These are phyloP conservation scores for Harpagoxenus sublaevis DNA, from an alignment of 2,888 invertebrate species.

Conservation along the genomic window DNA sequence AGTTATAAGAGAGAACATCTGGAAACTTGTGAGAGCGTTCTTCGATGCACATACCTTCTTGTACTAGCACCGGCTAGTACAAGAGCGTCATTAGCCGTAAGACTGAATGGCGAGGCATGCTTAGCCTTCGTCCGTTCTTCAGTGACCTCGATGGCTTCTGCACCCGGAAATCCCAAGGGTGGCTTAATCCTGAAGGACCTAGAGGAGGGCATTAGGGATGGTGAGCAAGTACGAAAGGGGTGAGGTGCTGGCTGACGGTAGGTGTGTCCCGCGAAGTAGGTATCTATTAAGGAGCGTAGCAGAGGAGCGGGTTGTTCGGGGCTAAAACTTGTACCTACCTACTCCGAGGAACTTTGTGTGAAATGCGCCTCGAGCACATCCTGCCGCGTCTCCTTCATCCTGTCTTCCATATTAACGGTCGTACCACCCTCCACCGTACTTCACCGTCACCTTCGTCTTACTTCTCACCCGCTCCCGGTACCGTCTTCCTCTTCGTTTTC, in stretches of 20 bases:
- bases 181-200: constrained; percentile 60
- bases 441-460: constrained; percentile 58
- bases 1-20: not conserved
- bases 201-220: constrained; percentile 15
- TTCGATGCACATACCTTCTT: constrained; percentile 30
- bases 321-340: constrained; percentile 80
- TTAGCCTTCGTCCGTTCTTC: constrained; percentile 54
- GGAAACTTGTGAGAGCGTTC: constrained; percentile 9
- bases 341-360: constrained; percentile 81
- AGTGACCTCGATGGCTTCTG: constrained; percentile 61
- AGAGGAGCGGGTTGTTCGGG: constrained; percentile 66
- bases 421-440: constrained; percentile 71
- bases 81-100: constrained; percentile 59
- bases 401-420: constrained; percentile 81
- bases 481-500: constrained; percentile 12
- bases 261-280: constrained; percentile 77
- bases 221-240: constrained; percentile 21
- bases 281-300: constrained; percentile 79
- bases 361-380: constrained; percentile 81
- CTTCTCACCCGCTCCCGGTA: constrained; percentile 23
- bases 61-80: constrained; percentile 28
- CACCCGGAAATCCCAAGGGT: constrained; percentile 45
- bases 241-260: constrained; percentile 59
- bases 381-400: constrained; percentile 78
- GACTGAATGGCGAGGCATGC: constrained; percentile 57